Conservation (phyloP, 2,113 vertebrate genomes). For the Peromyscus californicus region DNA sequence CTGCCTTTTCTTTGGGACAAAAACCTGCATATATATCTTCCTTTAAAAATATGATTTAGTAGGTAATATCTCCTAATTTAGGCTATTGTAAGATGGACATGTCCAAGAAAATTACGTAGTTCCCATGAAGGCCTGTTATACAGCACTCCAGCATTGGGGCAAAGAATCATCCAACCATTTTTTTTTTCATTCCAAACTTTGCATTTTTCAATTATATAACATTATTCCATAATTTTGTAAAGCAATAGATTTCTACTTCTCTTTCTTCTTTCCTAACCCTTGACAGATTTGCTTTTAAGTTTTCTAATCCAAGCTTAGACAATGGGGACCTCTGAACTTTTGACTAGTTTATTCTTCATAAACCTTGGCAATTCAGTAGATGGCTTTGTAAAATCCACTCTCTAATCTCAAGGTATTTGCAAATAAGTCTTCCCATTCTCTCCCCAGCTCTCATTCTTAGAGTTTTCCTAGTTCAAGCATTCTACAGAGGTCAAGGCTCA, state of each 20-base stretch:
- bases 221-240: not conserved
- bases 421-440: not conserved
- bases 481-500: not conserved
- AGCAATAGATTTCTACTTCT: not conserved
- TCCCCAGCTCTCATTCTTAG: not conserved
- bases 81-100: not conserved
- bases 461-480: not conserved
- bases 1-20: not conserved
- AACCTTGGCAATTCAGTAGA: not conserved
- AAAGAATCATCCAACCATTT: not conserved
- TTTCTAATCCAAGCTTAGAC: not conserved
- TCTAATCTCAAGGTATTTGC: not conserved
- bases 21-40: not conserved
- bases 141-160: not conserved
- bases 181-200: constrained; percentile 12
- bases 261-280: not conserved
- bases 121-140: not conserved
- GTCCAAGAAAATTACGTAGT: not conserved
- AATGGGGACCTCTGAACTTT: not conserved
- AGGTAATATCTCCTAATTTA: not conserved
- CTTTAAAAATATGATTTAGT: not conserved
- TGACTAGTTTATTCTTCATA: not conserved
- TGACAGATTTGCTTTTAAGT: not conserved
- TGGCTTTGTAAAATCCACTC: not conserved
- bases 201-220: not conserved